These are phyloP conservation scores for Oryzias sinensis DNA, from an alignment of 2,797 vertebrate genomes.

Conservation along the genomic window DNA sequence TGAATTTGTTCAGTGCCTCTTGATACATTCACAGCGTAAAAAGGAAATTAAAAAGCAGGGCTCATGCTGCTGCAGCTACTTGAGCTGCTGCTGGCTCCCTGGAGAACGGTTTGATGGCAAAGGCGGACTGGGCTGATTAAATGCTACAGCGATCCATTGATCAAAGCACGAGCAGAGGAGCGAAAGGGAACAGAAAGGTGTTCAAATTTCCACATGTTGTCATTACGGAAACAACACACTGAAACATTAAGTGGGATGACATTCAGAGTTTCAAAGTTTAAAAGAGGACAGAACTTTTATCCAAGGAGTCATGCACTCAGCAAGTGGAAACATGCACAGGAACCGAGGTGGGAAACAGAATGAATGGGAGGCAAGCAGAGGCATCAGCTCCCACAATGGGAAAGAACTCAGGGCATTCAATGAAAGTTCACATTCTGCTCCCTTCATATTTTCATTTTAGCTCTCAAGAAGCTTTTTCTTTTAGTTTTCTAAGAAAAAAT, in stretches of 20 bases:
- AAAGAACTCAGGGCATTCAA: slow-evolving; percentile 59
- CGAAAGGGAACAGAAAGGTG: slow-evolving; percentile 37
- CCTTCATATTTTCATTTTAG: slow-evolving; percentile 57
- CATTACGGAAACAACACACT: slow-evolving; percentile 41
- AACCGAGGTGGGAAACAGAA: slow-evolving; percentile 48
- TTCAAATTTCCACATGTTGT: slow-evolving; percentile 44
- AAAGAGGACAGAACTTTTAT: slow-evolving; percentile 16
- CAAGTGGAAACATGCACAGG: slow-evolving; percentile 37
- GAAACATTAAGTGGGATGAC: slow-evolving; percentile 21
- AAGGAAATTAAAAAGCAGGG: slow-evolving; percentile 69
- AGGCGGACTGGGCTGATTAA: slow-evolving; percentile 65
- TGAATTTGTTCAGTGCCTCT: slow-evolving; percentile 43
- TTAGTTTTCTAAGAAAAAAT: slow-evolving; percentile 28
- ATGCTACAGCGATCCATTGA: slow-evolving; percentile 70
- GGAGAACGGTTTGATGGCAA: slow-evolving; percentile 55
- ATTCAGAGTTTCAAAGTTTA: slow-evolving; percentile 34
- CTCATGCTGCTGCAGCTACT: slow-evolving; percentile 33
- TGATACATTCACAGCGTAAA: slow-evolving; percentile 52
- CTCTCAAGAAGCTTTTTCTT: slow-evolving; percentile 35
- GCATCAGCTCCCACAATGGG: slow-evolving; percentile 36
- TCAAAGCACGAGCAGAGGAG: slow-evolving; percentile 42
- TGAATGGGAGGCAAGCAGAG: slow-evolving; percentile 61
- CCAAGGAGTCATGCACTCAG: slow-evolving; percentile 22
- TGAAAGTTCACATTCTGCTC: slow-evolving; percentile 50
- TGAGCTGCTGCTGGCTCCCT: slow-evolving; percentile 37